phyloP scores from a whole-genome alignment of 2,797 vertebrate genomes.

The Sebastiscus albofasciatus region DNA sequence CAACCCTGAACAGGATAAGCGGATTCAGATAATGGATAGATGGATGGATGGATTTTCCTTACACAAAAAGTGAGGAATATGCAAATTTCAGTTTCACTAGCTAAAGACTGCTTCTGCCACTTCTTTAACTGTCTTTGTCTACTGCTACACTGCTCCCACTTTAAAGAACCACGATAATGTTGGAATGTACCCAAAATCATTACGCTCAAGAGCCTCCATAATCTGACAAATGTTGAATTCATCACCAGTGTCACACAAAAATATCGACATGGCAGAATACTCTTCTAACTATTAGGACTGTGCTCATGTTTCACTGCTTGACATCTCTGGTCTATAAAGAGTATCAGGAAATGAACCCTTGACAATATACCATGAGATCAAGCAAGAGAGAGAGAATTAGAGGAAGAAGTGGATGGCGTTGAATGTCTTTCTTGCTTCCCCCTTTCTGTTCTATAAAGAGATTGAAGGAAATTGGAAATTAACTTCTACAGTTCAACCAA shows the following conservation, averaged over 20 bases:
- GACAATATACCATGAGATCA: not conserved
- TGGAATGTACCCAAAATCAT: not conserved
- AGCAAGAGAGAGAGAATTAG: not conserved
- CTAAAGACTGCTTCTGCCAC: not conserved
- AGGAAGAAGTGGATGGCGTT: not conserved
- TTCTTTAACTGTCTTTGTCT: not conserved
- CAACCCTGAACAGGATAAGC: too few species aligned
- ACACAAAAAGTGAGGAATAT: not conserved
- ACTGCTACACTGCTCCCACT: not conserved
- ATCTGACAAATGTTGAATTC: not conserved
- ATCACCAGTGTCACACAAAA: not conserved
- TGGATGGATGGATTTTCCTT: too few species aligned
- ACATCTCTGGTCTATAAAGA: constrained; percentile 4
- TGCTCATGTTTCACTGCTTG: not conserved
- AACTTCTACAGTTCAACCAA: constrained; percentile 16
- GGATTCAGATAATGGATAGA: too few species aligned
- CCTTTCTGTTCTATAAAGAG: not conserved
- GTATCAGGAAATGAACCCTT: constrained; percentile 3
- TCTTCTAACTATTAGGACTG: not conserved
- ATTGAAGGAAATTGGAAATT: constrained; percentile 20
- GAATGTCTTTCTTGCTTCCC: not conserved
- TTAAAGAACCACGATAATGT: not conserved
- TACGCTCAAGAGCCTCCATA: not conserved
- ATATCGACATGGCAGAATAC: not conserved
- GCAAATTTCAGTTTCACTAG: not conserved